Conservation (phyloP, 1,140 invertebrate species). For the Cotesia typhae region DNA sequence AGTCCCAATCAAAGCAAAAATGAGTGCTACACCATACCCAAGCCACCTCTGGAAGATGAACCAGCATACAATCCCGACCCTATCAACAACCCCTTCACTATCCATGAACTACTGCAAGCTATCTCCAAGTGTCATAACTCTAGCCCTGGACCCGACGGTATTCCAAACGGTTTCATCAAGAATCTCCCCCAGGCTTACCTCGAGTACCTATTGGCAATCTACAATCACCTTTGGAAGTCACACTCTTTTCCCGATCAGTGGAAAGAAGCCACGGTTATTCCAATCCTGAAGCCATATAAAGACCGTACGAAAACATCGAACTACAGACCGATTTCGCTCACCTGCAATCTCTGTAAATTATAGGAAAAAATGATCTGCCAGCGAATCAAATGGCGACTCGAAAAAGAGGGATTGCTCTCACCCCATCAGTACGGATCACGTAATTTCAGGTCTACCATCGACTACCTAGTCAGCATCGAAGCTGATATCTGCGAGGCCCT, state of each 20-base stretch:
- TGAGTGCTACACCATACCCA: neutral
- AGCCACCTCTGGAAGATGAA: neutral
- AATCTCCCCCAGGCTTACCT: neutral
- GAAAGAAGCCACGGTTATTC: neutral
- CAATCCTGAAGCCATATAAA: conserved; percentile 8
- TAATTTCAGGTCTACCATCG: conserved; percentile 39
- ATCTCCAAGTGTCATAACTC: neutral
- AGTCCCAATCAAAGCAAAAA: conserved; percentile 37
- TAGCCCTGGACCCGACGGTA: conserved; percentile 1
- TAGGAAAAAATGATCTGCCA: conserved; percentile 22
- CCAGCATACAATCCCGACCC: neutral
- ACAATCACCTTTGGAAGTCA: neutral
- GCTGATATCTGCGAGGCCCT: conserved; percentile 42
- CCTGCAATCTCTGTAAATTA: conserved; percentile 19
- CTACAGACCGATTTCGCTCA: conserved; percentile 9
- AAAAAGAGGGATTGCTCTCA: conserved; percentile 40
- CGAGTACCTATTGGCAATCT: neutral
- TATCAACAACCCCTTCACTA: neutral
- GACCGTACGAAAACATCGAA: neutral
- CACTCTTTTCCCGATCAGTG: neutral
- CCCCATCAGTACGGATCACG: conserved; percentile 38
- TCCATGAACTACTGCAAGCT: neutral
- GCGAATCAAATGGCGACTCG: conserved; percentile 32
- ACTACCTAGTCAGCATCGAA: conserved; percentile 39
- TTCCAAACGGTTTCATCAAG: neutral